Base-by-base conservation (phyloP, 2,113 vertebrate species). In the Podiceps cristatus region DNA sequence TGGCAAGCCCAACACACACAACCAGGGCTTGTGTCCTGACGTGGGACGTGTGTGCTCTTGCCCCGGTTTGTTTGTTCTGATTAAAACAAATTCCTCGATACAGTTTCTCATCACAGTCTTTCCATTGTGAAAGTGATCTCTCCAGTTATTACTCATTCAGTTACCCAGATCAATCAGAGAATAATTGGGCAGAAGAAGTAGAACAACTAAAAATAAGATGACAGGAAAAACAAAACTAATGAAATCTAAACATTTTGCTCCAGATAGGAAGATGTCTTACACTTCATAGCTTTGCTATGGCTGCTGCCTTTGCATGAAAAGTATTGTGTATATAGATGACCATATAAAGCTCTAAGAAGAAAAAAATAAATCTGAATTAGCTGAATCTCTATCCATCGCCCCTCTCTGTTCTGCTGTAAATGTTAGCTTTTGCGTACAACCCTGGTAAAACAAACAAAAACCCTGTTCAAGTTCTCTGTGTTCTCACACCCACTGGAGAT, bases 121-220 rank as follows among this genome's bases (percentile, higher is more conserved):
- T 75, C 59, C 14, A 8, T 28, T 88, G 72, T 78, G 76, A 69
- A 44, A 83, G 67, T 2, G 11, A 33, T 86, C 44, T 67, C 14
- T 28, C 23, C 29, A 37, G 28, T 83, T 87, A 63, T 84, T 93
- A 64, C 58, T 90, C 33, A n/a, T 49, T 69, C 58, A 44, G 68
- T 78, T 74, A 84, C 88, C 55, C 35, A 53, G 56, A 85, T 95
- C 78, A 89, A 0, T 92, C 79, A 45, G 52, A 84, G 20, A 7
- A 74, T 88, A 68, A 71, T 3, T 79, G 85, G 35, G 31, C 37
- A 89, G 73, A 68, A 87, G 62, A 89, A 96, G 64, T 28, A 93
- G 75, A 88, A 74, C 42, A 74, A 84, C 89, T 91, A 9, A 94
- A 96, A 95, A 93, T 76, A 78, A 85, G 69, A 88, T 2, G 11